phyloP scores from a whole-genome alignment of 2,797 vertebrate genomes.

The Potorous gilbertii region DNA sequence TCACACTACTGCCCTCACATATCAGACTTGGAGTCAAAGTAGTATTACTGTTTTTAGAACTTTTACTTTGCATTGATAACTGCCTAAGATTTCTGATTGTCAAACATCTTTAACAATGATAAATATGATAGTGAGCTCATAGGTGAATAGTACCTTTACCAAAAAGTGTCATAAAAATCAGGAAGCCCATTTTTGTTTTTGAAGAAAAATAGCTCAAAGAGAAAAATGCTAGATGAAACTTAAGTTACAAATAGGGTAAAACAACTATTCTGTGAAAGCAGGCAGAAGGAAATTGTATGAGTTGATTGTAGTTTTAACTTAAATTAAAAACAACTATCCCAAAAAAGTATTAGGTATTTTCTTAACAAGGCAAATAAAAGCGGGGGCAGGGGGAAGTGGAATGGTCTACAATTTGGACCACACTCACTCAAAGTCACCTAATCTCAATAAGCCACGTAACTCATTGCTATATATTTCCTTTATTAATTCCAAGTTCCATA shows the following conservation, averaged over 20 bases:
- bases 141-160: neutral
- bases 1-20: neutral
- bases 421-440: neutral
- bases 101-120: neutral
- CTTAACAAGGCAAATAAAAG: neutral
- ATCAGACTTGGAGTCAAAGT: neutral
- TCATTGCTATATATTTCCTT: neutral
- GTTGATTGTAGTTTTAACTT: too few relatives aligned
- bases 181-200: neutral
- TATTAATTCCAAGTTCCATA: neutral
- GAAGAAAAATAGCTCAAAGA: neutral
- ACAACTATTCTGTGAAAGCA: neutral
- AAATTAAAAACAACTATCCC: too few relatives aligned
- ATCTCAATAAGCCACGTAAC: neutral
- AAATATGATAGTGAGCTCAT: neutral
- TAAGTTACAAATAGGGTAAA: neutral
- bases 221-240: neutral
- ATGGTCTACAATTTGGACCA: neutral
- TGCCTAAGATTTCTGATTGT: neutral
- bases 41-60: neutral
- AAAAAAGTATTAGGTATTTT: neutral
- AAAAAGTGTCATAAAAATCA: neutral
- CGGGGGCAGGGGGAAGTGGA: neutral
- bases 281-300: neutral
- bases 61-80: neutral